phyloP scores from a whole-genome alignment of 2,113 vertebrate species.

The Gasterosteus aculeatus region DNA sequence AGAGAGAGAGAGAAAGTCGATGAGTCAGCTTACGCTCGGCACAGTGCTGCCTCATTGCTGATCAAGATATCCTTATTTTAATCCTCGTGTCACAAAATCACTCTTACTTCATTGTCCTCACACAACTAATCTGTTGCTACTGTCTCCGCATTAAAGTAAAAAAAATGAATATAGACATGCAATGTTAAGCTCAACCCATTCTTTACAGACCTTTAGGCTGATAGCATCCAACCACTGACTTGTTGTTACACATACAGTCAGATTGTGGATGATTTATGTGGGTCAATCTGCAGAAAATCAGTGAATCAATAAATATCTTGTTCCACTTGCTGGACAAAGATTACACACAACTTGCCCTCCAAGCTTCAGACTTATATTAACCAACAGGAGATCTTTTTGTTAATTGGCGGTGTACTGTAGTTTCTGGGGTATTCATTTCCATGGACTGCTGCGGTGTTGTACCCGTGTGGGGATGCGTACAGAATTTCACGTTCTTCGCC shows the following conservation, averaged over 20 bases:
- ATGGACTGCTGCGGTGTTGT: not conserved
- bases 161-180: too few relatives aligned
- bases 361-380: not conserved
- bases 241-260: not conserved
- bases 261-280: not conserved
- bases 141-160: too few relatives aligned
- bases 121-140: too few relatives aligned
- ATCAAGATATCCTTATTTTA: slow-evolving; percentile 20
- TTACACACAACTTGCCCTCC: not conserved
- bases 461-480: not conserved
- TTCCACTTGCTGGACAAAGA: not conserved
- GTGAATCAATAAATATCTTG: not conserved
- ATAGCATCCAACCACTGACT: not conserved
- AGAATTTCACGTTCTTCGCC: not conserved
- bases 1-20: not conserved
- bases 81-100: not conserved
- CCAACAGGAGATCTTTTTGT: not conserved
- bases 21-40: not conserved
- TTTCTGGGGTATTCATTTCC: not conserved
- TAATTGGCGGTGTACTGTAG: not conserved
- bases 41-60: slow-evolving; percentile 8
- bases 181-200: not conserved
- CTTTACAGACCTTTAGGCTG: not conserved
- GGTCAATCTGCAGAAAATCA: not conserved
- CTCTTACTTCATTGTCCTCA: too few relatives aligned